Evolutionary conservation across 1,140 invertebrate species (phyloP), one percentile per base, ranked within the genome.

Genomic region (Drosophila setifemur): DNA sequence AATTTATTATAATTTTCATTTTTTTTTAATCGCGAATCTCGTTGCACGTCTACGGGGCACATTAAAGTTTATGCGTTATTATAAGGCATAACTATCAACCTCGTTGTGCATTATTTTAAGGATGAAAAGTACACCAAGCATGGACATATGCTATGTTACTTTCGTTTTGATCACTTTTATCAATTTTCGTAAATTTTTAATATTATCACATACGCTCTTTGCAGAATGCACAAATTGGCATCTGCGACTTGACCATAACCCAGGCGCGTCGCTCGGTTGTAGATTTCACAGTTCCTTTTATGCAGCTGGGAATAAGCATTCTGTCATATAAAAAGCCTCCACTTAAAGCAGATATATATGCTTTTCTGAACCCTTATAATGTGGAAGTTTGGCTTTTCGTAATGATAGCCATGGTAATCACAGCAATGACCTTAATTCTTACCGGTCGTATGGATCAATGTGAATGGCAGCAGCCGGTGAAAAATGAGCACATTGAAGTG

Each of bases 371-470:
- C 19, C 97, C 97, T 0, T 92, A 98, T 8, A 96, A 96, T 4
- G 91, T 97, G 16, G 95, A 97, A 69, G 98, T 99, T 12, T 99
- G 97, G 98, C 95, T 98, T 54, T 97, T 96, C 90, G 97, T 98
- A 93, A 95, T 95, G 2, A 95, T 96, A 1, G 96, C 97, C 35
- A 98, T 98, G 91, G 92, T 98, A 21, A 95, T 96, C 4, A 97
- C 98, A 0, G 97, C 97, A 0, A 93, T 97, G 29, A 92, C 97
- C 7, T 92, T 98, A n/a, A 98, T 97, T 86, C 94, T 98, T 68
- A 90, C 98, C 18, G 97, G 96, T 42, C 95, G 97, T 95, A 96
- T 93, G 91, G 81, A 78, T 43, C 29, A 45, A 3, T 53, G 45
- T n/a, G 97, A 98, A 89, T 98, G 97, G 97, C 92, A 94, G 40